phyloP scores from a whole-genome alignment of 2,113 vertebrate genomes.

The Miniopterus natalensis region DNA sequence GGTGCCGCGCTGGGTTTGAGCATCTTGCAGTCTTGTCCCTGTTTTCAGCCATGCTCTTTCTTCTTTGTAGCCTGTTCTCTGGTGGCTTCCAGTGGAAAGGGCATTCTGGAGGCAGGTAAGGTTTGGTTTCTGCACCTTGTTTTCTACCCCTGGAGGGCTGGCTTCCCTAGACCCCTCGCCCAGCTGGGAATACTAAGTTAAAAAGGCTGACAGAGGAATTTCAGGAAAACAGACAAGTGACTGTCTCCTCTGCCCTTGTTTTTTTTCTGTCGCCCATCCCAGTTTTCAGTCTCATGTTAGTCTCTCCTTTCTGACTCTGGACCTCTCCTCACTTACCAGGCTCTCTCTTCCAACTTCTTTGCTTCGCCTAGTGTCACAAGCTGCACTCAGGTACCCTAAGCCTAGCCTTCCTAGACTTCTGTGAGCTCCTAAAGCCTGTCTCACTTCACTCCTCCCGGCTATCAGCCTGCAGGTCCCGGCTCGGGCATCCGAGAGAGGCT shows the following conservation, averaged over 20 bases:
- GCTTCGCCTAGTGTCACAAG: slow-evolving; percentile 40
- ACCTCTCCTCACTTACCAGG: background rate
- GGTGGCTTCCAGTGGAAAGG: slow-evolving; percentile 96
- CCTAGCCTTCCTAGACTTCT: background rate
- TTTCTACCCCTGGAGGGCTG: background rate
- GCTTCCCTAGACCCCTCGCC: background rate
- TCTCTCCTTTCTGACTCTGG: background rate
- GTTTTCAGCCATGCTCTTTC: slow-evolving; percentile 45
- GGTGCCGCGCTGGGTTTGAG: background rate
- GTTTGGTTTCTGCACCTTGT: background rate
- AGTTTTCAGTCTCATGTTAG: background rate
- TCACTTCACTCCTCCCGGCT: background rate
- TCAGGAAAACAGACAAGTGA: background rate
- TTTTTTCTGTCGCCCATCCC: background rate
- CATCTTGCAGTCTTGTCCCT: background rate
- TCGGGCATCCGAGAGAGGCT: slow-evolving; percentile 93
- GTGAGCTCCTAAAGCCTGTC: background rate
- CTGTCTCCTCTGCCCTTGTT: background rate
- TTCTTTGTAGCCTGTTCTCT: slow-evolving; percentile 92
- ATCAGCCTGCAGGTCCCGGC: slow-evolving; percentile 94
- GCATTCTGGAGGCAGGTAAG: slow-evolving; percentile 97
- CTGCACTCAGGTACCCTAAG: background rate
- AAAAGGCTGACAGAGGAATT: background rate
- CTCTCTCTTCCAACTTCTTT: background rate
- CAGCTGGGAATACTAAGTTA: background rate